phyloP scores from a whole-genome alignment of 2,797 vertebrate species.

The Huso huso region DNA sequence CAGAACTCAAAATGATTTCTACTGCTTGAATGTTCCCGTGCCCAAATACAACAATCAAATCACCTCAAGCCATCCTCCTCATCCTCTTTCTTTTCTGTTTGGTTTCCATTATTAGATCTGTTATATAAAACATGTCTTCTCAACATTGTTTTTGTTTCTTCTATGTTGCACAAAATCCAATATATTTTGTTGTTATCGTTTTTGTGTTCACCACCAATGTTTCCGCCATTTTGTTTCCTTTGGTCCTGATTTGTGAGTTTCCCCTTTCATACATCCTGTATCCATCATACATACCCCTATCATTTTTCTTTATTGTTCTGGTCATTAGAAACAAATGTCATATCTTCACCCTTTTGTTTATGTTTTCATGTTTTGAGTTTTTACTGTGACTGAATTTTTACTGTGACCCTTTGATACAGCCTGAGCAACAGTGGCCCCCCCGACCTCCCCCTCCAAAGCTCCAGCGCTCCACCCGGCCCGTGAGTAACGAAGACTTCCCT shows the following conservation, averaged over 20 bases:
- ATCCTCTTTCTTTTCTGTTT: background rate
- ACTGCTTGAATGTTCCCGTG: no score
- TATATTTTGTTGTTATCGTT: no score
- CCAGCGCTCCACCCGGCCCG: constrained; percentile 58
- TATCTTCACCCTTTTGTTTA: constrained; percentile 17
- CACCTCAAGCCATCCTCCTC: no score
- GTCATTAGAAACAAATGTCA: background rate
- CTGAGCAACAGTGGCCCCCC: constrained; percentile 53
- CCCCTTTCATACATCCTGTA: constrained; percentile 53
- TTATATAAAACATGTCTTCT: background rate
- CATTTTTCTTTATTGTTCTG: no score
- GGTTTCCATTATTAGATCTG: background rate
- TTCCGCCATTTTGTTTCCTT: background rate
- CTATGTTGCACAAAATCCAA: no score
- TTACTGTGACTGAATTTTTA: constrained; percentile 30
- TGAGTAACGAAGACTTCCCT: constrained; percentile 59
- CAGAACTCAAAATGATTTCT: background rate
- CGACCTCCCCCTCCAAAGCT: constrained; percentile 68
- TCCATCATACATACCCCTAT: no score
- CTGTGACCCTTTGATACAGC: constrained; percentile 49
- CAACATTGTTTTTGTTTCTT: background rate
- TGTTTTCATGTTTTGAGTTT: constrained; percentile 53
- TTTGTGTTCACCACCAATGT: background rate
- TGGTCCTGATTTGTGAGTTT: constrained; percentile 10
- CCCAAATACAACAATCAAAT: no score